These are phyloP conservation scores for Calyptommatus sinebrachiatus DNA, from an alignment of 2,113 vertebrate genomes.

Conservation along the genomic window DNA sequence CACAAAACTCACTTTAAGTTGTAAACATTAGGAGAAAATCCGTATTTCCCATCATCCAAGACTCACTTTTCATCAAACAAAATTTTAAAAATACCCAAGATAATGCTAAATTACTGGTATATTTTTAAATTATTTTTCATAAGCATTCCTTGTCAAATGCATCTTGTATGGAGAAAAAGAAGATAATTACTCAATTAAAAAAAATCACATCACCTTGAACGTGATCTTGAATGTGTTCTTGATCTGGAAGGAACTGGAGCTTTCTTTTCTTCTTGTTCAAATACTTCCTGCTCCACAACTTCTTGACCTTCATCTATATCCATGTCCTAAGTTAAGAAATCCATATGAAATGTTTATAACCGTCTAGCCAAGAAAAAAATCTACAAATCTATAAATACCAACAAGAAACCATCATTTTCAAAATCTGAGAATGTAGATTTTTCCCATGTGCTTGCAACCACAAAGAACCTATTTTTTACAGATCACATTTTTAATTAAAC, in stretches of 20 bases:
- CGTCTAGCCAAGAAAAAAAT: neutral
- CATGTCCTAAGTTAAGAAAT: constrained; percentile 79
- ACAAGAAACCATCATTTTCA: neutral
- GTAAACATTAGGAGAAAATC: neutral
- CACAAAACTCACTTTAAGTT: neutral
- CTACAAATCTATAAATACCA: neutral
- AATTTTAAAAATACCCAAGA: too few relatives aligned
- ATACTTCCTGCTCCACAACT: constrained; percentile 86
- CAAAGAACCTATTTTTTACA: neutral
- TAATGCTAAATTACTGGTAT: too few relatives aligned
- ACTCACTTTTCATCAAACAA: neutral
- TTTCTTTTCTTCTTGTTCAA: constrained; percentile 92
- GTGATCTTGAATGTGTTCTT: constrained; percentile 91
- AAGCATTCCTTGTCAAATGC: neutral
- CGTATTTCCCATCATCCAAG: too few relatives aligned
- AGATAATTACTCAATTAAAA: constrained; percentile 19
- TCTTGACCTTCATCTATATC: constrained; percentile 95
- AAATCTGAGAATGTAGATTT: neutral
- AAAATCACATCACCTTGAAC: constrained; percentile 81
- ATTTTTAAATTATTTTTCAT: too few relatives aligned
- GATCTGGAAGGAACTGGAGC: constrained; percentile 82
- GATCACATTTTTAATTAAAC: neutral
- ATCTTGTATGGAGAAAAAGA: too few relatives aligned
- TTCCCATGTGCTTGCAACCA: too few relatives aligned
- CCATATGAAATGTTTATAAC: neutral